Conservation (phyloP, 2,888 invertebrate species). For the Noctua janthe region DNA sequence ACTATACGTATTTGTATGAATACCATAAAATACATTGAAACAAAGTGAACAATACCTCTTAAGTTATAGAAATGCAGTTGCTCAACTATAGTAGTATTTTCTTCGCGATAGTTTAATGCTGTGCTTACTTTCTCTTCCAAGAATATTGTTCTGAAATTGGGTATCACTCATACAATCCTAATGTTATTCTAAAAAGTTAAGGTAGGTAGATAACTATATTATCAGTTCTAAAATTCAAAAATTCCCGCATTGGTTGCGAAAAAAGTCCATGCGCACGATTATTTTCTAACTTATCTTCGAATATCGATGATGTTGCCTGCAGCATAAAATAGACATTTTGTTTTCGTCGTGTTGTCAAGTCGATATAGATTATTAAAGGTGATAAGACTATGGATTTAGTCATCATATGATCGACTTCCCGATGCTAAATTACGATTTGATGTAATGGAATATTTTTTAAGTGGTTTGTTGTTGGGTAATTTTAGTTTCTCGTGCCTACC, state of each 20-base stretch:
- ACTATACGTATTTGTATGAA: neutral
- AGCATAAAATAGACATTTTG: constrained; percentile 24
- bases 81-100: neutral
- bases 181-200: neutral
- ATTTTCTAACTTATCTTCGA: constrained; percentile 30
- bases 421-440: constrained; percentile 13
- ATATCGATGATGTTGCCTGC: neutral
- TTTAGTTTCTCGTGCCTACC: neutral
- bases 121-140: constrained; percentile 5
- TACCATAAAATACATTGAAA: neutral
- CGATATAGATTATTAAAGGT: constrained; percentile 32
- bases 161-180: neutral
- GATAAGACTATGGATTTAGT: constrained; percentile 30
- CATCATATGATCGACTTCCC: constrained; percentile 32
- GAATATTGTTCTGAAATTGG: neutral
- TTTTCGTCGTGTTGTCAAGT: constrained; percentile 29
- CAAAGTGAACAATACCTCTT: neutral
- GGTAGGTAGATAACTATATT: neutral
- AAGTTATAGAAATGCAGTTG: neutral
- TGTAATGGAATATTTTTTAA: constrained; percentile 35
- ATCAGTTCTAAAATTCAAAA: neutral
- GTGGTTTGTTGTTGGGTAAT: neutral
- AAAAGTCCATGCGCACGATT: constrained; percentile 28
- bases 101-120: neutral
- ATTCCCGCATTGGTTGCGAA: constrained; percentile 4